Evolutionary conservation across 1,140 invertebrate genomes (phyloP).

Genomic region (Microplitis demolitor): DNA sequence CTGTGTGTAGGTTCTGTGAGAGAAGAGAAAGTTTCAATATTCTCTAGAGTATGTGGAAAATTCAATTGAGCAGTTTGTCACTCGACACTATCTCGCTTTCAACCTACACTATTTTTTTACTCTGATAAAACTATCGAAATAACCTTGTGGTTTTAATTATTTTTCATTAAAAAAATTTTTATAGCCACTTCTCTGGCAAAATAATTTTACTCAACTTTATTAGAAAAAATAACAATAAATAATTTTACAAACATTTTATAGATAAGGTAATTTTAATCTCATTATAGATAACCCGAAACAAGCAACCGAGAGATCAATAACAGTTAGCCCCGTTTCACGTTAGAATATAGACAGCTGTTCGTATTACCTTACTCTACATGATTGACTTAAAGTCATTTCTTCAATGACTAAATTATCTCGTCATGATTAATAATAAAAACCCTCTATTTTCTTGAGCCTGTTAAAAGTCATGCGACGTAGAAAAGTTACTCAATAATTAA

Average conservation of each 20-base stretch:
- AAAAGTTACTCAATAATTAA: too few species aligned
- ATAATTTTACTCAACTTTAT: too few species aligned
- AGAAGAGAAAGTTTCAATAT: conserved; percentile 1
- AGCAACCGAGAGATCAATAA: not conserved
- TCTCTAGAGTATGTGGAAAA: conserved; percentile 6
- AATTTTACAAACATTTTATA: too few species aligned
- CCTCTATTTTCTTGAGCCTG: too few species aligned
- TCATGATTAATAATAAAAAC: too few species aligned
- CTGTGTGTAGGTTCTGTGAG: not conserved
- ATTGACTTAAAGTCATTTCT: too few species aligned
- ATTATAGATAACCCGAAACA: not conserved
- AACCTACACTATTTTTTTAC: not conserved
- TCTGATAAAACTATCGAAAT: not conserved
- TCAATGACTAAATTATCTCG: too few species aligned
- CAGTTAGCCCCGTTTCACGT: not conserved
- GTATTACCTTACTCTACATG: too few species aligned
- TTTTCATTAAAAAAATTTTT: too few species aligned
- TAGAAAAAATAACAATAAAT: too few species aligned
- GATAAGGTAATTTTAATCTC: not conserved
- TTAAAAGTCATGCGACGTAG: too few species aligned
- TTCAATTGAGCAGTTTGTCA: conserved; percentile 11
- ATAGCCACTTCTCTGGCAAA: too few species aligned
- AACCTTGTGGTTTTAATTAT: not conserved
- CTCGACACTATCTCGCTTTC: not conserved
- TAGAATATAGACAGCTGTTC: not conserved